Conservation (phyloP, 2,797 vertebrate genomes). For the Myotis pilosus region DNA sequence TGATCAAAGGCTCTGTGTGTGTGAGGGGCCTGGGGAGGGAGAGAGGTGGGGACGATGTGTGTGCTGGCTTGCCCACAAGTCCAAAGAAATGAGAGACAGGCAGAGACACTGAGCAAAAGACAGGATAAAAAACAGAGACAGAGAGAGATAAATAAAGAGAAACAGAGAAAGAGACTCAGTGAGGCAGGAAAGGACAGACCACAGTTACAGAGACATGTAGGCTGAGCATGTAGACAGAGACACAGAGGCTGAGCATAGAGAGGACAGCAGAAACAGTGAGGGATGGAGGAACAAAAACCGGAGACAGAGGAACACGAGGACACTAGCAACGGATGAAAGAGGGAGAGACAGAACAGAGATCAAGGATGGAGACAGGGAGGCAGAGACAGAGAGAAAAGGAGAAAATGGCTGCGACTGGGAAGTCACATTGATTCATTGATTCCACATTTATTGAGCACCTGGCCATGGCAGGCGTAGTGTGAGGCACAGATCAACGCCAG, state of each 20-base stretch:
- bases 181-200: background rate
- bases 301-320: background rate
- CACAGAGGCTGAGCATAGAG: background rate
- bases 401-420: background rate
- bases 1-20: slow-evolving; percentile 61
- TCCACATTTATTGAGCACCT: slow-evolving; percentile 11
- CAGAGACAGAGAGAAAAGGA: slow-evolving; percentile 43
- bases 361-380: slow-evolving; percentile 62
- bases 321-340: background rate
- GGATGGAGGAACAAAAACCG: background rate
- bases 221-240: background rate
- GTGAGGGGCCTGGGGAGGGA: background rate
- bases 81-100: slow-evolving; percentile 52
- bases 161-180: background rate
- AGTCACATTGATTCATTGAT: background rate
- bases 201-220: background rate
- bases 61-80: slow-evolving; percentile 18
- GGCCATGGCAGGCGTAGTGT: rapidly evolving
- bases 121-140: background rate
- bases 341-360: background rate
- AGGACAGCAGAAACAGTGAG: background rate
- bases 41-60: background rate
- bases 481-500: background rate
- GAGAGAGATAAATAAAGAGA: background rate
- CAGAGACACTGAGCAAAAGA: background rate